phyloP scores from a whole-genome alignment of 2,888 invertebrate genomes.

The Drosophila engyochracea region DNA sequence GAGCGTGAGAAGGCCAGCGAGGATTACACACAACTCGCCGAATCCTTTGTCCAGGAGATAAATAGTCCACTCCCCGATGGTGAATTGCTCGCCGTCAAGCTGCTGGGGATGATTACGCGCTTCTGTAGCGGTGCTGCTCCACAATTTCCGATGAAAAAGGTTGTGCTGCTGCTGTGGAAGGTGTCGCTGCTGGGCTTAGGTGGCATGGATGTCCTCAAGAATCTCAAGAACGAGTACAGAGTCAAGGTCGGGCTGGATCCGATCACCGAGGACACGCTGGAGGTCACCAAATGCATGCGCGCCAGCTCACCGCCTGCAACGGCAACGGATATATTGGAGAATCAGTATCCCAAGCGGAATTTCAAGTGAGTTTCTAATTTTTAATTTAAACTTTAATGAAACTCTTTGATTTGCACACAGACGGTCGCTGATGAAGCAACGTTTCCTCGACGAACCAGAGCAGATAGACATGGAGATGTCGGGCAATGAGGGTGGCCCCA shows the following conservation, averaged over 20 bases:
- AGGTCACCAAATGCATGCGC: conserved; percentile 96
- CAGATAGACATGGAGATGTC: conserved; percentile 90
- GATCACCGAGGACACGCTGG: conserved; percentile 96
- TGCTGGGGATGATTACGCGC: conserved; percentile 97
- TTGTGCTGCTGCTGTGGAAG: conserved; percentile 97
- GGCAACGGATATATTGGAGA: conserved; percentile 94
- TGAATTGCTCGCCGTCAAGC: conserved; percentile 93
- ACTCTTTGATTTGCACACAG: conserved; percentile 30
- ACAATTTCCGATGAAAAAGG: conserved; percentile 99
- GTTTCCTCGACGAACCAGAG: conserved; percentile 93
- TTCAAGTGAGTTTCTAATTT: conserved; percentile 87
- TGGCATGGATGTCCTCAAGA: conserved; percentile 93
- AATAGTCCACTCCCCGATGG: conserved; percentile 88
- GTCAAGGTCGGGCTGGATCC: conserved; percentile 90
- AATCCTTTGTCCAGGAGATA: conserved; percentile 88
- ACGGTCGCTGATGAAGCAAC: conserved; percentile 94
- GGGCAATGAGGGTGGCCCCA: conserved; percentile 83
- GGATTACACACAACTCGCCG: conserved; percentile 86
- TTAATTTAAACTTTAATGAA: background rate
- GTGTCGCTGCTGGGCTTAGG: conserved; percentile 96
- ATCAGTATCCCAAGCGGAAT: conserved; percentile 92
- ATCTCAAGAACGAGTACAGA: conserved; percentile 91
- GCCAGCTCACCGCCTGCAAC: conserved; percentile 98
- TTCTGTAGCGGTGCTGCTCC: conserved; percentile 98
- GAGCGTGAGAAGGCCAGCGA: conserved; percentile 86